These are phyloP conservation scores for Dromococcyx pavoninus DNA, from an alignment of 2,797 vertebrate species.

Conservation along the genomic window DNA sequence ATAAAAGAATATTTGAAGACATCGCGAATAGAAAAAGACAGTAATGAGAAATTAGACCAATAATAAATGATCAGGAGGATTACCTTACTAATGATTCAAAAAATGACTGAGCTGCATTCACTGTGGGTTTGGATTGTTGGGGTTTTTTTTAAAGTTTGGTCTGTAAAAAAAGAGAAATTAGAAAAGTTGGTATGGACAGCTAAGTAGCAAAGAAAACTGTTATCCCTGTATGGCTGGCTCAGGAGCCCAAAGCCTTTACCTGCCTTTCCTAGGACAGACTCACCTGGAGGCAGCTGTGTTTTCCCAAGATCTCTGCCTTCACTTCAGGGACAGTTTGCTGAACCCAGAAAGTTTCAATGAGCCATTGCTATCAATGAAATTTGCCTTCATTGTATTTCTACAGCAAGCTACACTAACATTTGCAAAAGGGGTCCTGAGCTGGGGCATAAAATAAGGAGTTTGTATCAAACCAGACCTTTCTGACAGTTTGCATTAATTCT, in stretches of 20 bases:
- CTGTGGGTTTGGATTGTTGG: not conserved
- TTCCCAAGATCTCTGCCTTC: not conserved
- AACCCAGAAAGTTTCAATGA: not conserved
- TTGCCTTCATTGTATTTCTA: not conserved
- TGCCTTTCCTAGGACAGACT: not conserved
- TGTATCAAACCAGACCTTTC: not conserved
- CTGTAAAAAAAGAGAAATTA: not conserved
- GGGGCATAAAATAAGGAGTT: not conserved
- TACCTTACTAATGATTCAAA: not conserved
- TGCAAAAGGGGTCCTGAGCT: not conserved
- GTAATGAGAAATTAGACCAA: not conserved
- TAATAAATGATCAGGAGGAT: not conserved
- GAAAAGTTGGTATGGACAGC: not conserved
- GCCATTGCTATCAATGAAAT: not conserved
- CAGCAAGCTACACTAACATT: not conserved
- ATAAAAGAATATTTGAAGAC: not conserved
- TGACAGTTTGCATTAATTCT: not conserved
- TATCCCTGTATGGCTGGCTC: not conserved
- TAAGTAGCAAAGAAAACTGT: not conserved
- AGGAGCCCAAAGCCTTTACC: not conserved
- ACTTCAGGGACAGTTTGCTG: not conserved
- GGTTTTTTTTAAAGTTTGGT: not conserved
- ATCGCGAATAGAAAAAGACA: not conserved
- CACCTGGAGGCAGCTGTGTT: not conserved
- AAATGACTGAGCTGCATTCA: not conserved